These are phyloP conservation scores for Phodopus roborovskii DNA, from an alignment of 2,113 vertebrate genomes.

Conservation along the genomic window DNA sequence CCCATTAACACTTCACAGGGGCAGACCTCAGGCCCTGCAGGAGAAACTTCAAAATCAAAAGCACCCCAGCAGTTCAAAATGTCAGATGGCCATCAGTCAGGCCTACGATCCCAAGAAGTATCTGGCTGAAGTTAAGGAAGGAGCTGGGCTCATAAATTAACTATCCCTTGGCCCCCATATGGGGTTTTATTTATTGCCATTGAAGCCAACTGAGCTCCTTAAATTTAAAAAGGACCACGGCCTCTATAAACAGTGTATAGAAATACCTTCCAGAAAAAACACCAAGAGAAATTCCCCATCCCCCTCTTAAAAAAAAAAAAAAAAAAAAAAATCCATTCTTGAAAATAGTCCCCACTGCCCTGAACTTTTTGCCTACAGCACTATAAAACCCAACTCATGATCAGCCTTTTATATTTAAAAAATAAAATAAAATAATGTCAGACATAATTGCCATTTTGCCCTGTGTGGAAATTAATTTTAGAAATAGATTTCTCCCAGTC, in stretches of 20 bases:
- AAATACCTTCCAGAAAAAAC: neutral
- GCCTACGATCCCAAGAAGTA: constrained; percentile 60
- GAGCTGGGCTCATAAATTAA: constrained; percentile 56
- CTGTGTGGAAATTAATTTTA: constrained; percentile 57
- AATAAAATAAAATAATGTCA: neutral
- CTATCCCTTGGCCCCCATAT: constrained; percentile 54
- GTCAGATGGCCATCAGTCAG: constrained; percentile 52
- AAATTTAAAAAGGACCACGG: constrained; percentile 76
- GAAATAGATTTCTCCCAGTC: neutral
- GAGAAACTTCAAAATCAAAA: constrained; percentile 82
- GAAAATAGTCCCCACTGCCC: constrained; percentile 45
- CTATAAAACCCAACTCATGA: constrained; percentile 42
- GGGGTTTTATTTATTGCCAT: constrained; percentile 59
- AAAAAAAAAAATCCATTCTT: constrained; percentile 47
- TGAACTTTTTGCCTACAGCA: constrained; percentile 36
- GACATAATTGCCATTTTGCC: neutral
- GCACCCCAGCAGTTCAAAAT: constrained; percentile 26
- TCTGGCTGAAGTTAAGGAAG: neutral
- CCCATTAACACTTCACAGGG: constrained; percentile 72
- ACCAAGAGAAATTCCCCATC: neutral
- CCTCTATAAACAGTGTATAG: constrained; percentile 69
- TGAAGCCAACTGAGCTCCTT: constrained; percentile 53
- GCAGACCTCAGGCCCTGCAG: constrained; percentile 50
- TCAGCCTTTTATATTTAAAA: neutral
- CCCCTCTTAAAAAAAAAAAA: neutral